Evolutionary conservation across 2,888 invertebrate species (phyloP).

Genomic region (Rugalucina vietnamica): DNA sequence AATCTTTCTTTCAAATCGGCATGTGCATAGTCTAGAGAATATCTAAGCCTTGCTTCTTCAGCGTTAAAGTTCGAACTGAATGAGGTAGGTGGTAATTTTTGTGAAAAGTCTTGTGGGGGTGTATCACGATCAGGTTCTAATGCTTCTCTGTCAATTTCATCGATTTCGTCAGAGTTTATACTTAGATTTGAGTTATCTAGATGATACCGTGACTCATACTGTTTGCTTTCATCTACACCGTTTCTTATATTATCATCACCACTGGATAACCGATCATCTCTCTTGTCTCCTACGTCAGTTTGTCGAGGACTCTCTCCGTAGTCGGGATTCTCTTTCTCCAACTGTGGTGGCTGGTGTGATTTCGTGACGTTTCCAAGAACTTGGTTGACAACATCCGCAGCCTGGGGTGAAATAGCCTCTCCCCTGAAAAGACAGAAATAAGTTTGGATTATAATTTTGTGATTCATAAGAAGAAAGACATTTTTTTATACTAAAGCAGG

Average conservation of each 20-base stretch:
- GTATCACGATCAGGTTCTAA: conserved; percentile 44
- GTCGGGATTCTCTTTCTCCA: background rate
- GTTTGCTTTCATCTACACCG: background rate
- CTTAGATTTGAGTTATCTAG: conserved; percentile 5
- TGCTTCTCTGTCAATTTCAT: conserved; percentile 41
- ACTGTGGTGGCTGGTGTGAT: background rate
- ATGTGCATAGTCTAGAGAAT: conserved; percentile 36
- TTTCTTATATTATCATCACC: background rate
- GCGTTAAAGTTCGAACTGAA: conserved; percentile 40
- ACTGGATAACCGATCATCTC: background rate
- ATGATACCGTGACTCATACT: background rate
- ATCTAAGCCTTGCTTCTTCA: conserved; percentile 52
- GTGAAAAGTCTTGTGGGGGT: conserved; percentile 34
- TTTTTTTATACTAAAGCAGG: too few relatives aligned
- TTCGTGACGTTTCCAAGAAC: conserved; percentile 41
- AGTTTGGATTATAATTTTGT: too few relatives aligned
- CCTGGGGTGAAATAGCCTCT: conserved; percentile 71
- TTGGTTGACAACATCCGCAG: conserved; percentile 70
- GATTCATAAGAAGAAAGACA: too few relatives aligned
- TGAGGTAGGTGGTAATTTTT: conserved; percentile 43
- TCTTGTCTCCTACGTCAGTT: background rate
- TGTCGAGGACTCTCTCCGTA: background rate
- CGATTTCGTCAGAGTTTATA: background rate
- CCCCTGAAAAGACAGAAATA: conserved; percentile 64
- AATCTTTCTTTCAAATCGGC: conserved; percentile 13